Evolutionary conservation across 2,113 vertebrate species (phyloP), one percentile per base, ranked within the genome.

Genomic region (Gnathonemus longibarbis): DNA sequence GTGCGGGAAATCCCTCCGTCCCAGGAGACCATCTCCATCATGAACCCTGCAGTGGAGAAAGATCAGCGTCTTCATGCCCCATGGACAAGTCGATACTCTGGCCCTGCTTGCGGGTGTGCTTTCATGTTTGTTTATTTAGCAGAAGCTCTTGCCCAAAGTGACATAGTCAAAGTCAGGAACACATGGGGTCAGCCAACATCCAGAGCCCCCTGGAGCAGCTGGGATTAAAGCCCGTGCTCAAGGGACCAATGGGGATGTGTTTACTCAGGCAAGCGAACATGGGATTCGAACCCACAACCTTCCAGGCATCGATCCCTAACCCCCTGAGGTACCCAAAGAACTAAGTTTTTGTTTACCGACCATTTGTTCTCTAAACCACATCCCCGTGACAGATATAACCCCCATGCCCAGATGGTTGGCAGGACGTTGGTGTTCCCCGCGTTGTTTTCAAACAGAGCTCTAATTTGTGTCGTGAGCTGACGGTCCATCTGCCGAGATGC

Each of bases 11-110:
- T 95, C 24, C 98, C 98, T 90, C 98, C 98, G 83, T 99, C 98
- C 98, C 98, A 99, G 0, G 98, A 99, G 21, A 97, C 98, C 98
- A 99, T 99, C 94, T 99, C 98, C 98, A 99, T 99, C 98, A 99
- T 99, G 94, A 99, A 99, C 89, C 98, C 98, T 99, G 90, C 39
- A 94, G 93, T 35, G 27, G 24, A 53, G 31, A 56, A 39, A 42
- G n/a, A 42, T 42, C 74, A 80, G 35, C 15, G 5, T 74, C 31
- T 42, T 17, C 74, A 42, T 31, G n/a, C 10, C 62, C 27, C 62
- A 70, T 31, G 62, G 62, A 70, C 10, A 27, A 27, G n/a, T 27
- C n/a, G 27, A 27, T n/a, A 66, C n/a, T 27, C n/a, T 66, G 24
- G 7, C 58, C n/a, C n/a, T 31, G 62, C 62, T 9, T 70, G 62